Evolutionary conservation across 2,113 vertebrate species (phyloP), one percentile per base, ranked within the genome.

Genomic region (Smithornis capensis): DNA sequence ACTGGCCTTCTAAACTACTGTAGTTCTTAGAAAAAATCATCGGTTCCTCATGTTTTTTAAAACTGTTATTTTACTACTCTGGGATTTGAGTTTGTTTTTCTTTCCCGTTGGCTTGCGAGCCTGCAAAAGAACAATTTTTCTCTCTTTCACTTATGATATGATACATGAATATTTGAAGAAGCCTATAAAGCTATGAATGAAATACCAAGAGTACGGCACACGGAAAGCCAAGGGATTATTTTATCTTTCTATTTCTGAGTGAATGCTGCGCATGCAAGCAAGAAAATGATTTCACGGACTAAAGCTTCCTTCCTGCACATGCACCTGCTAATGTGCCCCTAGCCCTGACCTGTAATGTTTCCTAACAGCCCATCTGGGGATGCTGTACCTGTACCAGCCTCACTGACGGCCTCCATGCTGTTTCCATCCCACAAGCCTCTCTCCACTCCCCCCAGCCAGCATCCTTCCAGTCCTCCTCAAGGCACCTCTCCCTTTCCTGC

Each of bases 121-220:
- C 96, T 94, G 87, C 63, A 96, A 94, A 96, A 95, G 83, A 87
- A 84, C 53, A 91, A 76, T 95, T 97, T 96, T 94, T 96, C 94
- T 95, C 95, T 60, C 91, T 97, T 97, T 97, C 80, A 96, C 75
- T 96, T 97, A 92, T 47, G 86, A 64, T 96, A 95, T 93, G 76
- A 96, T 87, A 93, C 83, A 96, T 95, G 94, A 98, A 97, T 96
- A 95, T 81, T 94, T 94, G 95, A 97, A 94, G 85, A 95, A 80
- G 88, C n/a, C 89, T 84, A 94, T 95, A 93, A 95, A 94, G 83
- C 68, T 90, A 86, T 95, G 97, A 96, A 97, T 79, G 70, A 97
- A 95, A 85, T 45, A 90, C 59, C 70, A 70, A 96, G 84, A 96
- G 84, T 87, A 82, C 21, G 94, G 90, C 85, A 68, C 19, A 69